These are phyloP conservation scores for Carettochelys insculpta DNA, from an alignment of 2,113 vertebrate genomes.

Conservation along the genomic window DNA sequence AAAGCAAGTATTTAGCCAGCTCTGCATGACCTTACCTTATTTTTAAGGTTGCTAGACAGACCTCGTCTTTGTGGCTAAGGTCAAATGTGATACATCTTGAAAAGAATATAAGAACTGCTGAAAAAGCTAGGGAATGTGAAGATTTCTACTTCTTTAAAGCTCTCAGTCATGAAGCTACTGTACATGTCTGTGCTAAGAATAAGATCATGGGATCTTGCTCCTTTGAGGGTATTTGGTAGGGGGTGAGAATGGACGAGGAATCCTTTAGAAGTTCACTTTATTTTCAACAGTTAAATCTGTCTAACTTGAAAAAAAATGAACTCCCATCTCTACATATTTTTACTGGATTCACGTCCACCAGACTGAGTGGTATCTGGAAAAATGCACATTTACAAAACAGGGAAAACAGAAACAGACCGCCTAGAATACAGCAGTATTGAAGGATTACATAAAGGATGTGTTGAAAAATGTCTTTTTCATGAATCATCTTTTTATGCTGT, in stretches of 20 bases:
- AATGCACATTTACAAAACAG: conserved; percentile 3
- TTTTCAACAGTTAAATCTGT: conserved; percentile 33
- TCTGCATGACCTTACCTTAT: conserved; percentile 54
- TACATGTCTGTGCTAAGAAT: conserved; percentile 58
- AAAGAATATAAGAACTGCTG: conserved; percentile 59
- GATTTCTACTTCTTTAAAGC: conserved; percentile 54
- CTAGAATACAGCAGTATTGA: conserved; percentile 5
- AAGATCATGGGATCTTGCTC: conserved; percentile 39
- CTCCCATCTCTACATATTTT: conserved; percentile 11
- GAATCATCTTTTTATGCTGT: conserved; percentile 7
- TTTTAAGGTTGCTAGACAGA: conserved; percentile 50
- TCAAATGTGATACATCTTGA: conserved; percentile 69
- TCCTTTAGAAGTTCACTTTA: conserved; percentile 41
- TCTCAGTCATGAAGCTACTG: conserved; percentile 49
- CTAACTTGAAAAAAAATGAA: background rate
- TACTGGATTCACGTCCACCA: background rate
- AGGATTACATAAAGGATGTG: background rate
- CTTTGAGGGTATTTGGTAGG: conserved; percentile 51
- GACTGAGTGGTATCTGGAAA: background rate
- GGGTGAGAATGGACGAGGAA: background rate
- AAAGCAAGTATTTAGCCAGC: conserved; percentile 59
- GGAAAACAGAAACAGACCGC: conserved; percentile 24
- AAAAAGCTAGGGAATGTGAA: conserved; percentile 61
- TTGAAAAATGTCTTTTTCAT: background rate
- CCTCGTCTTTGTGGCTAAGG: conserved; percentile 65